Base-by-base conservation (phyloP, 2,113 vertebrate genomes). In the Piaya cayana region DNA sequence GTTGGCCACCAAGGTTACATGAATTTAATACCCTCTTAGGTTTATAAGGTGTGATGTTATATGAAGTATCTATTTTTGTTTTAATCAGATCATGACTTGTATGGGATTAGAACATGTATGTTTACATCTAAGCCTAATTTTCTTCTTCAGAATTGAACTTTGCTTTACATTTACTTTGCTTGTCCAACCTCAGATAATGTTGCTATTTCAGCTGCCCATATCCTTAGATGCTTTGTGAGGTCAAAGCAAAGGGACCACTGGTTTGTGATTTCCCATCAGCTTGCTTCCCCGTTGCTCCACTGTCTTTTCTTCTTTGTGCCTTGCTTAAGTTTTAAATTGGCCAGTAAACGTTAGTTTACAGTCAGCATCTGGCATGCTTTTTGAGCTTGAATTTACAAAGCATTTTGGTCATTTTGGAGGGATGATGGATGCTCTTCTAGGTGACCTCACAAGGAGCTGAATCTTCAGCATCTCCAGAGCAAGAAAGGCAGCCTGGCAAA, bases 251-350 rank as follows among this genome's bases (percentile, higher is more conserved):
- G 77, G 65, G 65, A 82, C 78, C 7, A 29, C 42, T 80, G 55
- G 16, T 80, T 80, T 82, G 80, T 86, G 42, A 81, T 88, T 50
- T 59, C 32, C 34, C 0, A 0, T 90, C 20, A 19, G 37, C 47
- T 85, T 60, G 85, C 82, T 87, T 90, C 79, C 1, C 5, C 6
- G 10, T 60, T 43, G 12, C 56, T 69, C 43, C 69, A 47, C 42
- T 92, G 85, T 95, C 72, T 86, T 47, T 52, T 58, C 36, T 34
- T 75, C 52, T 52, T 53, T 52, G 85, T 93, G 86, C 90, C 79
- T 91, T 96, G 93, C 55, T 88, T 43, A 58, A 84, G 25, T 87
- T 96, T 88, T 11, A 67, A 60, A 65, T 94, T 96, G 90, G 80
- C 77, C 67, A 45, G 69, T 90, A 65, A 90, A 72, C 26, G 25